Base-by-base conservation (phyloP, 1,140 invertebrate species). In the Macrobrachium nipponense region DNA sequence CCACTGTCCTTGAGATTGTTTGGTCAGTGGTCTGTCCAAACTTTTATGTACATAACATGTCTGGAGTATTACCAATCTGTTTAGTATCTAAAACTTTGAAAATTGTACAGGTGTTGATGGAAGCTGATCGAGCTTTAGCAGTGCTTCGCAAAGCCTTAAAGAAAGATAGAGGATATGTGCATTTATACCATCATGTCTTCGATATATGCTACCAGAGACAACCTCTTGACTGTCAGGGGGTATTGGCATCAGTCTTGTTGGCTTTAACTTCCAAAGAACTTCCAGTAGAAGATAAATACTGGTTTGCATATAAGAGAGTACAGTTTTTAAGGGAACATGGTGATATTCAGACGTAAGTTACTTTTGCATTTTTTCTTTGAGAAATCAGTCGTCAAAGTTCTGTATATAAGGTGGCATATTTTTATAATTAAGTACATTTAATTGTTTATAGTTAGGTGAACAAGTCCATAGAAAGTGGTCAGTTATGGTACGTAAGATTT, bases 181-280 rank as follows among this genome's bases (percentile, higher is more conserved):
- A 97, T 79, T 92, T 98, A 1, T 96, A 98, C 90, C 92, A 98
- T 73, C 96, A 98, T 92, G 93, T 98, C 87, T 94, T 99, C 73
- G 97, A 99, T 91, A 91, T 98, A 43, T 96, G 95, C 10, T 92
- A 98, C 90, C 96, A 97, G 90, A 92, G 94, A 82, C 91, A 92
- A n/a, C 93, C 94, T 23, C 92, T 96, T 2, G 92, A 95, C 86
- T 94, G 66, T 20, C 80, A 80, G 61, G 89, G 90, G 8, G 89
- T 90, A n/a, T 70, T 87, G 15, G 90, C 90, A 8, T 89, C 89
- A 58, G 86, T 90, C 10, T 72, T 89, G 61, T 82, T 90, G 18
- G 90, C 89, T 20, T 68, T 90, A 17, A 80, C 82, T 20, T 82
- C 87, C 23, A 89, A 89, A 82, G 90, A 90, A 17, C 86, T 90